phyloP scores from a whole-genome alignment of 2,888 invertebrate genomes.

The Fragum fragum region DNA sequence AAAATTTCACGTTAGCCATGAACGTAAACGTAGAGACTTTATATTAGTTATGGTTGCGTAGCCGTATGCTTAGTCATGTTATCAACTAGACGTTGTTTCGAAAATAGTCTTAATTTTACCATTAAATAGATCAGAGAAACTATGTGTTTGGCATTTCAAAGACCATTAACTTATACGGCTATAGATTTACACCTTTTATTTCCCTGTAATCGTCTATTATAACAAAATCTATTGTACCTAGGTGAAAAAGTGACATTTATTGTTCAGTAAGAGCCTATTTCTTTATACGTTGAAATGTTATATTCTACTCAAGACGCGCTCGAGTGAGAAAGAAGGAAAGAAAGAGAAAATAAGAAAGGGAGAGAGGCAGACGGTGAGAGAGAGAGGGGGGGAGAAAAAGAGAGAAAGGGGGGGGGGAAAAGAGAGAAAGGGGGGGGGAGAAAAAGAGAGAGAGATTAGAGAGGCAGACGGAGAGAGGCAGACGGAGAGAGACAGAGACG shows the following conservation, averaged over 20 bases:
- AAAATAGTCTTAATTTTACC: too few relatives aligned
- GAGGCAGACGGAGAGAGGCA: background rate
- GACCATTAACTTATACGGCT: conserved; percentile 1
- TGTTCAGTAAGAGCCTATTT: background rate
- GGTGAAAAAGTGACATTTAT: background rate
- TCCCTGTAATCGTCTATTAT: background rate
- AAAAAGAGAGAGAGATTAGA: too few relatives aligned
- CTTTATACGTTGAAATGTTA: background rate
- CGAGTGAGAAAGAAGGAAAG: background rate
- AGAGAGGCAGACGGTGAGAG: background rate
- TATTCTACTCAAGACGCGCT: background rate
- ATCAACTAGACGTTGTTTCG: too few relatives aligned
- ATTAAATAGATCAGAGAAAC: background rate
- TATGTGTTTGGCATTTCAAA: background rate
- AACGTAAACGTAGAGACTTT: too few relatives aligned
- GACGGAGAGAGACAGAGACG: background rate
- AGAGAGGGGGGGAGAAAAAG: background rate
- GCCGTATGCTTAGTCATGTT: too few relatives aligned
- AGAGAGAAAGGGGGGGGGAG: background rate
- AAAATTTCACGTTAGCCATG: too few relatives aligned
- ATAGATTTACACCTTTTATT: conserved; percentile 8
- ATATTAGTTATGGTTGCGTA: too few relatives aligned
- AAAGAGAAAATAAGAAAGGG: too few relatives aligned
- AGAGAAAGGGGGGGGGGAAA: too few relatives aligned
- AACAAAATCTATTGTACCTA: background rate